A percentile compares a stretch with the other conserved stretches of the same genome.
Evolutionary conservation across 2,797 vertebrate genomes (phyloP).

Genomic region (Meriones psammophilus): DNA sequence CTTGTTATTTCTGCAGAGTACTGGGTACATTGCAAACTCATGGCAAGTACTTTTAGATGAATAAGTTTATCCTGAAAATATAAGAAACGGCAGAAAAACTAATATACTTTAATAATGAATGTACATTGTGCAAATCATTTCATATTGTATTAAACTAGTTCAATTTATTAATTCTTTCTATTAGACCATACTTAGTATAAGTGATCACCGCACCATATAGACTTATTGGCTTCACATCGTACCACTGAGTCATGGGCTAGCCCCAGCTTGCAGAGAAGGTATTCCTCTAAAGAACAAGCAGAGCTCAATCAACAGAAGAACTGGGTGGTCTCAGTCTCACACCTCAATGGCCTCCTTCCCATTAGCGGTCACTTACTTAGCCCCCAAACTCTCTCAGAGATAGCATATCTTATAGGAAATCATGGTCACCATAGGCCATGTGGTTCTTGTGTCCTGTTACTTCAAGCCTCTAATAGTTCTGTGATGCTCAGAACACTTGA

Average conservation of each 20-base stretch:
- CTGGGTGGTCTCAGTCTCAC: not conserved
- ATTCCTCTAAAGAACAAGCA: not conserved
- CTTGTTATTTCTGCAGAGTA: not conserved
- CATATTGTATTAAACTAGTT: not conserved
- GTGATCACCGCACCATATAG: not conserved
- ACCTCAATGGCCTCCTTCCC: not conserved
- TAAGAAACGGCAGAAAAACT: not conserved
- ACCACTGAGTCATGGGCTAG: not conserved
- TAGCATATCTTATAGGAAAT: not conserved
- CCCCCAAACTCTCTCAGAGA: not conserved
- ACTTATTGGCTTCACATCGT: not conserved
- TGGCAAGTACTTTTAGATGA: not conserved
- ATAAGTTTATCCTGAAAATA: not conserved
- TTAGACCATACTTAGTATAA: not conserved
- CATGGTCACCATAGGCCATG: not conserved
- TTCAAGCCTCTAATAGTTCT: not conserved
- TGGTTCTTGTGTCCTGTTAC: not conserved
- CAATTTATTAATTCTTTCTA: not conserved
- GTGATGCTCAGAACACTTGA: not conserved
- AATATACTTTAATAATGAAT: not conserved
- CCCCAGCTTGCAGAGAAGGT: not conserved
- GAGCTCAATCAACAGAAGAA: not conserved
- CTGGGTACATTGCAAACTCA: not conserved
- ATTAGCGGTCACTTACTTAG: not conserved
- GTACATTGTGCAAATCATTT: not conserved